Percentiles rank a stretch among this genome's conserved stretches.
These are phyloP conservation scores for Agrochola lota DNA, from an alignment of 2,888 invertebrate species.

Conservation along the genomic window DNA sequence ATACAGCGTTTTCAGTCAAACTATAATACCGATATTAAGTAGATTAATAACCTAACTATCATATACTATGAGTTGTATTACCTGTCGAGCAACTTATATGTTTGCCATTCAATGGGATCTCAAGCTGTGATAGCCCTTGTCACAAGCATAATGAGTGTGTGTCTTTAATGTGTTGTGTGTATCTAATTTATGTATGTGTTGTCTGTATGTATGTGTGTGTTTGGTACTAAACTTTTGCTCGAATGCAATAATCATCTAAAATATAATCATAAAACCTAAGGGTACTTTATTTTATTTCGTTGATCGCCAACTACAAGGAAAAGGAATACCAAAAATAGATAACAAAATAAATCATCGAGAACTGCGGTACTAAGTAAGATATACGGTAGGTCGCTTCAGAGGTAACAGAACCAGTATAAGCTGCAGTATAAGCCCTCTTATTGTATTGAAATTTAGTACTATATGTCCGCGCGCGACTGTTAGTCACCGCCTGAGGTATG, in stretches of 20 bases:
- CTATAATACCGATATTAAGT: conserved; percentile 6
- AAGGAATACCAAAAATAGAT: conserved; percentile 3
- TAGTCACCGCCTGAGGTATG: too few species aligned
- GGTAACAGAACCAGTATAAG: not conserved
- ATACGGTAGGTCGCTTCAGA: not conserved
- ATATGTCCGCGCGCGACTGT: too few species aligned
- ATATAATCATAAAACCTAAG: conserved; percentile 25
- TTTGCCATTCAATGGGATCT: conserved; percentile 22
- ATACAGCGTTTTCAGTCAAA: too few species aligned
- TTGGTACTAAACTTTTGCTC: not conserved
- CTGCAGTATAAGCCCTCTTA: not conserved
- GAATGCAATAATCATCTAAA: conserved; percentile 8
- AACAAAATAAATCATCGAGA: conserved; percentile 30
- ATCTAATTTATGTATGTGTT: too few species aligned
- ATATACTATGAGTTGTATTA: conserved; percentile 8
- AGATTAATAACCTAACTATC: conserved; percentile 11
- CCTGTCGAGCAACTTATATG: conserved; percentile 1
- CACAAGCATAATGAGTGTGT: not conserved
- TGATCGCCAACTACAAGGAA: conserved; percentile 27
- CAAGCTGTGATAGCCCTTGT: not conserved
- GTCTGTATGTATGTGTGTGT: too few species aligned
- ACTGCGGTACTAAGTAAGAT: not conserved
- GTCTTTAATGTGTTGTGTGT: too few species aligned
- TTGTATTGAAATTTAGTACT: not conserved
- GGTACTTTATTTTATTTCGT: conserved; percentile 37